Evolutionary conservation across 2,888 invertebrate species (phyloP).

Genomic region (Phasia obesa): DNA sequence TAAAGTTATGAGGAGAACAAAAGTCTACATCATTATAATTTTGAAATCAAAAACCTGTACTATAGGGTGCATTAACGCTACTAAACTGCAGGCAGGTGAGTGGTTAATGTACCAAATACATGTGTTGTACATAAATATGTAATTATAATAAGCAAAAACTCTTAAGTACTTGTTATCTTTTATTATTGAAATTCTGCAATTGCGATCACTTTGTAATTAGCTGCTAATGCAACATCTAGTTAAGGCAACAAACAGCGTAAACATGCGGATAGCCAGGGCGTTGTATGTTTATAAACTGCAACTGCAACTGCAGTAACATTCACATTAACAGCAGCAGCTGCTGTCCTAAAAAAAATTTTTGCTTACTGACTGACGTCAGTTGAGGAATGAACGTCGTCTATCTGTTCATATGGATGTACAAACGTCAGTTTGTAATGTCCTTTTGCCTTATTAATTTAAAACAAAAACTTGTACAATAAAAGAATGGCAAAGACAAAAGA

Average conservation of each 20-base stretch:
- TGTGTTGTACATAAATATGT: conserved; percentile 6
- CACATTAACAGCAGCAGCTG: conserved; percentile 50
- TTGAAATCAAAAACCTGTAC: conserved; percentile 34
- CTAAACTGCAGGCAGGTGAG: conserved; percentile 55
- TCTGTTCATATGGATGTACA: conserved; percentile 32
- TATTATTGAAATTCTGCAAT: conserved; percentile 68
- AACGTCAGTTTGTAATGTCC: conserved; percentile 73
- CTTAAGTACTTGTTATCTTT: conserved; percentile 64
- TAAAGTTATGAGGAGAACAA: no score
- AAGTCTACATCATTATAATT: not conserved
- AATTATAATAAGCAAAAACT: conserved; percentile 49
- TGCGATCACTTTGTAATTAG: conserved; percentile 76
- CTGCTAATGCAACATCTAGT: conserved; percentile 75
- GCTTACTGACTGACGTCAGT: conserved; percentile 6
- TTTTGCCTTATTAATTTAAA: conserved; percentile 70
- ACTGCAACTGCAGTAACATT: conserved; percentile 28
- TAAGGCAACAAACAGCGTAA: conserved; percentile 63
- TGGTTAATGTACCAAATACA: conserved; percentile 44
- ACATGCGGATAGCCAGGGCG: conserved; percentile 52
- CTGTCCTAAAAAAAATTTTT: conserved; percentile 1
- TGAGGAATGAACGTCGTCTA: conserved; percentile 21
- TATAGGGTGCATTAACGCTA: conserved; percentile 7
- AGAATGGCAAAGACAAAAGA: not conserved
- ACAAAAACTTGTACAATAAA: conserved; percentile 6
- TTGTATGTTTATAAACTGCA: conserved; percentile 47